These are phyloP conservation scores for Pedionomus torquatus DNA, from an alignment of 2,113 vertebrate species.

Conservation along the genomic window DNA sequence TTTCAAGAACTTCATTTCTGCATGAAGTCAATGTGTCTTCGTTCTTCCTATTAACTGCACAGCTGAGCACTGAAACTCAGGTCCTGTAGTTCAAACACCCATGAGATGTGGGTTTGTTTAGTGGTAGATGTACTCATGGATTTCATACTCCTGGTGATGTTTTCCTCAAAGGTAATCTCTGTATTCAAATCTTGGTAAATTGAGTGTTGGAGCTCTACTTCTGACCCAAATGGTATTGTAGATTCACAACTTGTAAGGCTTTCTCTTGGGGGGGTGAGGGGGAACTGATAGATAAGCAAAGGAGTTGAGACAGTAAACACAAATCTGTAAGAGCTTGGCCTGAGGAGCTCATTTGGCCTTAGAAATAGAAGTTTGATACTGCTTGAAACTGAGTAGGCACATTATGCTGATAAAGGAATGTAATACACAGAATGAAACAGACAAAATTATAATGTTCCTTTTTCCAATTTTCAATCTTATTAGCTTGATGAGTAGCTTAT, in stretches of 20 bases:
- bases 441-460: background rate
- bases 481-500: background rate
- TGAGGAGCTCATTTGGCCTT: background rate
- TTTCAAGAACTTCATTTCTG: background rate
- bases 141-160: fast-evolving
- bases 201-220: background rate
- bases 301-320: background rate
- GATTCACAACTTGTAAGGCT: background rate
- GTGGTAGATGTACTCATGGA: background rate
- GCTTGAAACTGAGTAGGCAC: background rate
- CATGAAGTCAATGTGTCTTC: background rate
- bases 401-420: background rate
- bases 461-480: background rate
- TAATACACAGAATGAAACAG: background rate
- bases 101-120: background rate
- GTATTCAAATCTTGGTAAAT: background rate
- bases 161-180: background rate
- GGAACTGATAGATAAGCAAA: background rate
- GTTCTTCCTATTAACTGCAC: background rate
- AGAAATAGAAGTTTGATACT: background rate
- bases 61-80: background rate
- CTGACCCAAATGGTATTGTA: background rate
- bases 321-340: background rate
- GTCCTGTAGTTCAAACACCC: background rate
- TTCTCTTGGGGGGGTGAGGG: background rate